Conservation (phyloP, 1,140 invertebrate species). For the Leguminivora glycinivorella region DNA sequence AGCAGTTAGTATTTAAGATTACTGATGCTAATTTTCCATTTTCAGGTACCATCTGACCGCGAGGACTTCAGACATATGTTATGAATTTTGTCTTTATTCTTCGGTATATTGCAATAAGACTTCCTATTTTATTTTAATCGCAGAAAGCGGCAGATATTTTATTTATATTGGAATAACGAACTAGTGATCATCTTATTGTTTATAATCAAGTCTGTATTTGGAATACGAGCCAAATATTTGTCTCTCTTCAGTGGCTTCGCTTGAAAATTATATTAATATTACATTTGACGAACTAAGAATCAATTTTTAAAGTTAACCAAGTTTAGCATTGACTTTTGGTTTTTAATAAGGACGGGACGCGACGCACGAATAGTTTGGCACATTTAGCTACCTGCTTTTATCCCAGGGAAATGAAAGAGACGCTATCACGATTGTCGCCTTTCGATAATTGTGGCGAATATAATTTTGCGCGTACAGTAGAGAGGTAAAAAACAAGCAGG, state of each 20-base stretch:
- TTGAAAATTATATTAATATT: neutral
- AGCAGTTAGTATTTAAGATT: neutral
- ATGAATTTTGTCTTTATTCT: constrained; percentile 15
- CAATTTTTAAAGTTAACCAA: neutral
- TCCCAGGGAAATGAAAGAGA: too few species aligned
- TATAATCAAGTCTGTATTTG: neutral
- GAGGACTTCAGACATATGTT: neutral
- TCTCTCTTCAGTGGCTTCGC: constrained; percentile 12
- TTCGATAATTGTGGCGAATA: too few species aligned
- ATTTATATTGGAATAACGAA: neutral
- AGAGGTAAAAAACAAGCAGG: too few species aligned
- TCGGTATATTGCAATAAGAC: constrained; percentile 6
- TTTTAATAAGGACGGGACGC: too few species aligned
- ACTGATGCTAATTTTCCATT: neutral
- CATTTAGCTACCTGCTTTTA: too few species aligned
- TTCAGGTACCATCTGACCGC: neutral
- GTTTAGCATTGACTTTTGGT: too few species aligned
- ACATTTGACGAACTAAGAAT: neutral
- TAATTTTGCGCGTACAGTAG: too few species aligned
- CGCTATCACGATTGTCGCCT: too few species aligned
- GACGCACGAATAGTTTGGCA: too few species aligned
- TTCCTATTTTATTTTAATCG: neutral
- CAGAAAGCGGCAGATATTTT: constrained; percentile 9
- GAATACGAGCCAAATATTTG: constrained; percentile 4
- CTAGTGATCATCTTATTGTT: neutral